A percentile compares a stretch with the other conserved stretches of the same genome.
These are phyloP conservation scores for Catocala fraxini DNA, from an alignment of 2,888 invertebrate genomes.

Conservation along the genomic window DNA sequence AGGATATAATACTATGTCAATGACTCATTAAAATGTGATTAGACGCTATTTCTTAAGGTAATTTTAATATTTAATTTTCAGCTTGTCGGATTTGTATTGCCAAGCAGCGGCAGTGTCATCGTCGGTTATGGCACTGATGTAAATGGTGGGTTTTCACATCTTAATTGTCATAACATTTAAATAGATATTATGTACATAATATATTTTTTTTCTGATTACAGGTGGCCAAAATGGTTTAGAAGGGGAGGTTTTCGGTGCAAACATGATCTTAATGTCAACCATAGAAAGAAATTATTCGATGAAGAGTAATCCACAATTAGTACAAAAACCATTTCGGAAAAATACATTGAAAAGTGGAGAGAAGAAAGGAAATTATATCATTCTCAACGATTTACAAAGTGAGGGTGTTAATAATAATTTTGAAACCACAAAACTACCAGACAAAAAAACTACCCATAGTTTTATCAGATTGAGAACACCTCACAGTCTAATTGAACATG, in stretches of 20 bases:
- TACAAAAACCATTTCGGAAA: constrained; percentile 65
- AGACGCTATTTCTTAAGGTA: too few relatives aligned
- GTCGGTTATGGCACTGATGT: constrained; percentile 91
- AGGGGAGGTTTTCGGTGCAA: constrained; percentile 90
- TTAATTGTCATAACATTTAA: too few relatives aligned
- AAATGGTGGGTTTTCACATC: constrained; percentile 78
- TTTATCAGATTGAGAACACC: constrained; percentile 61
- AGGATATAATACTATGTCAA: not conserved
- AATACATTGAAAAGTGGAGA: constrained; percentile 65
- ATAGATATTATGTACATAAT: too few relatives aligned
- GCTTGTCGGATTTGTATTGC: constrained; percentile 86
- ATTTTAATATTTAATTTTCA: constrained; percentile 67
- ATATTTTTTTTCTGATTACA: constrained; percentile 46
- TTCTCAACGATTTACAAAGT: constrained; percentile 69
- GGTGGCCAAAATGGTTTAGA: constrained; percentile 90
- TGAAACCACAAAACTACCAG: constrained; percentile 51
- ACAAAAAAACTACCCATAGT: constrained; percentile 49
- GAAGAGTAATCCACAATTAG: constrained; percentile 61
- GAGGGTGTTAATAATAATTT: constrained; percentile 65
- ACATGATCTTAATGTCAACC: constrained; percentile 88
- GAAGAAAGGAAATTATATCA: constrained; percentile 62
- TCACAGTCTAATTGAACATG: constrained; percentile 59
- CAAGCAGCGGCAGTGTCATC: constrained; percentile 89
- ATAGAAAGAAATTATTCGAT: constrained; percentile 78
- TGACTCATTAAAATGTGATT: not conserved